phyloP scores from a whole-genome alignment of 2,888 invertebrate genomes.

The Ctena decussata region DNA sequence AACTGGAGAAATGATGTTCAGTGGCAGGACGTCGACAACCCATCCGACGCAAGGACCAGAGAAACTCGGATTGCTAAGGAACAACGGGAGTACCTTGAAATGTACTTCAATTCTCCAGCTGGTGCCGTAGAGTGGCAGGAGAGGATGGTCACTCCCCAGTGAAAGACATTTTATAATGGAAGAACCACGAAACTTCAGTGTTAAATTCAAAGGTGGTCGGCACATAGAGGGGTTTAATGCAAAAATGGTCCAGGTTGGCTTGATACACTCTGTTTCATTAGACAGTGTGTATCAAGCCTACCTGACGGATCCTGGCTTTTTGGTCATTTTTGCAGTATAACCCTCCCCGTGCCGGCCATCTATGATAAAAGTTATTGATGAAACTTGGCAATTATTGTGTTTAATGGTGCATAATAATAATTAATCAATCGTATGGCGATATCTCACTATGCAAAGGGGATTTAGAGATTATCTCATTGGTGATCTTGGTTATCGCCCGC shows the following conservation, averaged over 20 bases:
- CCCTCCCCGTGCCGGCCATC: no score
- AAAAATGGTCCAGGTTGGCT: no score
- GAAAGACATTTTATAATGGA: background rate
- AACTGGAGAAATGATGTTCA: slow-evolving; percentile 43
- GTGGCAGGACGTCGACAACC: slow-evolving; percentile 30
- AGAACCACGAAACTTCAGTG: background rate
- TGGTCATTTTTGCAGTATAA: background rate
- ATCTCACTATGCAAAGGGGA: no score
- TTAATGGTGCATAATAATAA: no score
- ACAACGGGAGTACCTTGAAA: slow-evolving; percentile 49
- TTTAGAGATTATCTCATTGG: no score
- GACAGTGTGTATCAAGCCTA: background rate
- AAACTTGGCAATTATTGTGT: no score
- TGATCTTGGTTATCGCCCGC: no score
- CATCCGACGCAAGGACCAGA: slow-evolving; percentile 32
- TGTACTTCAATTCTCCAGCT: slow-evolving; percentile 28
- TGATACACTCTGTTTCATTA: no score
- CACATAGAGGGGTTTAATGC: no score
- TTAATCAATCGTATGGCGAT: no score
- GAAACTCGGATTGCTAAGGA: slow-evolving; percentile 37
- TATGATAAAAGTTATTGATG: no score
- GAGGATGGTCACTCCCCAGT: slow-evolving; percentile 26
- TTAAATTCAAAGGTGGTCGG: background rate
- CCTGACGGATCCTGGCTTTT: background rate
- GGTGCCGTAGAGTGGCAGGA: slow-evolving; percentile 51